Evolutionary conservation across 2,888 invertebrate species (phyloP).

Genomic region (Melieria crassipennis): DNA sequence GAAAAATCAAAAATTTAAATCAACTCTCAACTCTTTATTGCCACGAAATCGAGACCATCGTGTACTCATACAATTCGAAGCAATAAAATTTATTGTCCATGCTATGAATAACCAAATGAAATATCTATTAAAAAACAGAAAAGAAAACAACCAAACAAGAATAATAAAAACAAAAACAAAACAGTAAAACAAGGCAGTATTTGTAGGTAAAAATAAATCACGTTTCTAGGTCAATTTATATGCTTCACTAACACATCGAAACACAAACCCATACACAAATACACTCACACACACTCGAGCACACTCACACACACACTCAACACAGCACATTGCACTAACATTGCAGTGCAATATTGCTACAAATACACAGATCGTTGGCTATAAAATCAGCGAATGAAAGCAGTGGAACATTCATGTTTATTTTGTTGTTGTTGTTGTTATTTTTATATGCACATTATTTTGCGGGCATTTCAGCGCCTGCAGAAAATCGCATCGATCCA

Average conservation of each 20-base stretch:
- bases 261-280: conserved; percentile 16
- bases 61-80: conserved; percentile 5
- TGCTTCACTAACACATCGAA: conserved; percentile 46
- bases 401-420: no score
- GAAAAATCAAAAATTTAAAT: no score
- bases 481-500: no score
- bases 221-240: conserved; percentile 56
- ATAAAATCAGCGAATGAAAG: no score
- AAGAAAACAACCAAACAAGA: conserved; percentile 8
- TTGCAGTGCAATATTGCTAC: no score
- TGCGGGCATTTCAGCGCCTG: no score
- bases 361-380: no score
- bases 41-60: background rate
- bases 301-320: no score
- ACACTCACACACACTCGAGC: conserved; percentile 33
- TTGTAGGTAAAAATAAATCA: conserved; percentile 50
- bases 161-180: conserved; percentile 10
- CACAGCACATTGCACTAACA: no score
- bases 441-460: no score
- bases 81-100: conserved; percentile 30
- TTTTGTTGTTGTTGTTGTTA: background rate
- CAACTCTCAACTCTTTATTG: no score
- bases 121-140: conserved; percentile 5
- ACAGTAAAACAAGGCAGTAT: conserved; percentile 30
- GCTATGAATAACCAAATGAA: background rate